phyloP scores from a whole-genome alignment of 64 coral and sea anemone genomes.

The Pachyseris speciosa region DNA sequence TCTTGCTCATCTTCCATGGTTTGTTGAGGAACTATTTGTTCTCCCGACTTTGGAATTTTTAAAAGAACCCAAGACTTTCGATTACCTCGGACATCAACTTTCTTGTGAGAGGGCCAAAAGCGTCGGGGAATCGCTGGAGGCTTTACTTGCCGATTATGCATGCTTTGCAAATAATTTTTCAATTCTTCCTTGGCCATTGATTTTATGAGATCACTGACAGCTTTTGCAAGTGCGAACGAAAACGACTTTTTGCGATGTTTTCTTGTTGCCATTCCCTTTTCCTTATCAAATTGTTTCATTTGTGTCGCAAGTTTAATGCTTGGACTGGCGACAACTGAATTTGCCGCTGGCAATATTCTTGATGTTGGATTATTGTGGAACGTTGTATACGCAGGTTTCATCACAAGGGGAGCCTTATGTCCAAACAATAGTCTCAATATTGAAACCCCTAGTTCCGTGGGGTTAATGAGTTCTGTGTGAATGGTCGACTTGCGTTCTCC shows the following conservation, averaged over 20 bases:
- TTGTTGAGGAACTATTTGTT: constrained; percentile 17
- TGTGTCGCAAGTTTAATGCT: background rate
- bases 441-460: constrained; percentile 76
- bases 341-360: background rate
- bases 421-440: constrained; percentile 89
- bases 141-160: background rate
- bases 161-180: background rate
- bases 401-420: constrained; percentile 72
- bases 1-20: background rate
- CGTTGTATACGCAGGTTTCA: constrained; percentile 46
- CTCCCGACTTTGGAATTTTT: constrained; percentile 83
- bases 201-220: constrained; percentile 74
- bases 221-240: constrained; percentile 67
- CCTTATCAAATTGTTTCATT: constrained; percentile 16
- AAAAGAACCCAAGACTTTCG: constrained; percentile 96
- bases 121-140: background rate
- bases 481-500: constrained; percentile 23
- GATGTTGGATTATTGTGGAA: constrained; percentile 18
- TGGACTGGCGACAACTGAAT: background rate
- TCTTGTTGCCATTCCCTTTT: constrained; percentile 6
- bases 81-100: constrained; percentile 54
- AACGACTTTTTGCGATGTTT: constrained; percentile 21
- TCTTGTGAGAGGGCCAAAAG: background rate
- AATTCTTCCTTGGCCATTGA: constrained; percentile 64
- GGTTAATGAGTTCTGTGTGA: constrained; percentile 69